Conservation (phyloP, 2,888 invertebrate species). For the Dryadula phaetusa region DNA sequence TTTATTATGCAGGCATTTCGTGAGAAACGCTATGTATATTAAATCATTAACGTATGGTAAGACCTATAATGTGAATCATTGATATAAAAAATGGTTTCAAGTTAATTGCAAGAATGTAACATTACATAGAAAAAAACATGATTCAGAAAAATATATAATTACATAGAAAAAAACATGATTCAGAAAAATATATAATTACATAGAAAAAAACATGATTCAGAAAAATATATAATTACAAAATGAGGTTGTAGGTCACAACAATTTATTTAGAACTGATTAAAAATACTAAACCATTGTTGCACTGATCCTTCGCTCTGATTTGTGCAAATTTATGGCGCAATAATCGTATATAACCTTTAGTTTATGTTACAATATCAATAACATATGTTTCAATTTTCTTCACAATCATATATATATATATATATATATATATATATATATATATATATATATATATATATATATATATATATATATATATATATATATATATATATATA, state of each 20-base stretch:
- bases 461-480: constrained; percentile 4
- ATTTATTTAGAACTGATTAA: neutral
- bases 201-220: neutral
- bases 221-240: neutral
- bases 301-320: too few relatives aligned
- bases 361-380: too few relatives aligned
- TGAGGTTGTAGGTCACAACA: neutral
- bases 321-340: too few relatives aligned
- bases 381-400: too few relatives aligned
- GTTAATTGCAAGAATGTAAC: neutral
- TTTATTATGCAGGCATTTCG: constrained; percentile 31
- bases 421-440: constrained; percentile 4
- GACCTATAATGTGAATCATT: constrained; percentile 32
- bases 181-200: too few relatives aligned
- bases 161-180: neutral
- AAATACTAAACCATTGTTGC: too few relatives aligned
- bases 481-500: constrained; percentile 4
- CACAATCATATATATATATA: constrained; percentile 1
- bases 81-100: neutral
- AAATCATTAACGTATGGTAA: constrained; percentile 34
- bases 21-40: constrained; percentile 37
- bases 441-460: constrained; percentile 4
- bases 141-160: neutral
- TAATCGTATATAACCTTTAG: too few relatives aligned
- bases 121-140: too few relatives aligned